phyloP scores from a whole-genome alignment of 2,888 invertebrate species.

The Parelbella ahira region DNA sequence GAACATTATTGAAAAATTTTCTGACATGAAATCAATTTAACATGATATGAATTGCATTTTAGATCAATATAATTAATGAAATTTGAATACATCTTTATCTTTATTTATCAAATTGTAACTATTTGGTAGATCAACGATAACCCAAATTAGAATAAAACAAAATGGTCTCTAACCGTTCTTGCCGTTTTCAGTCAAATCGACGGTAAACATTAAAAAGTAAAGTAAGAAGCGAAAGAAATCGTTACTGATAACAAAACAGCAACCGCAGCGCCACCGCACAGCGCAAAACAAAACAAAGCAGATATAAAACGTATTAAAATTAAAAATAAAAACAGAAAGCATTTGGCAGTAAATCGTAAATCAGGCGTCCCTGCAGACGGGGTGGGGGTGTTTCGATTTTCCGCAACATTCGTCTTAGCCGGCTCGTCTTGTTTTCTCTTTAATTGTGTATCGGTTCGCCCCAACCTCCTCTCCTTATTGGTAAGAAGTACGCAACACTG shows the following conservation, averaged over 20 bases:
- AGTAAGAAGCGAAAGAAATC: no score
- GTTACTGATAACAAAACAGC: conserved; percentile 20
- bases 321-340: conserved; percentile 55
- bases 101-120: no score
- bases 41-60: no score
- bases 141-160: no score
- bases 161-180: no score
- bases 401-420: conserved; percentile 79
- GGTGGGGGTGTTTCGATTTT: conserved; percentile 69
- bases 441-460: conserved; percentile 75
- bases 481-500: conserved; percentile 16
- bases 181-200: no score
- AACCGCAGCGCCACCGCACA: conserved; percentile 10
- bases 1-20: no score
- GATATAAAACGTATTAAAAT: conserved; percentile 37
- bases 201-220: no score
- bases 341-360: conserved; percentile 63
- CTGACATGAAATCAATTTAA: no score
- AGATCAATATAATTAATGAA: no score
- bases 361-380: conserved; percentile 68
- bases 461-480: conserved; percentile 36
- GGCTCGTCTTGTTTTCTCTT: conserved; percentile 71
- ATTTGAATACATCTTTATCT: no score
- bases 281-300: conserved; percentile 27
- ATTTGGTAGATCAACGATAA: no score